phyloP scores from a whole-genome alignment of 1,140 invertebrate genomes.

The Cydia fagiglandana region DNA sequence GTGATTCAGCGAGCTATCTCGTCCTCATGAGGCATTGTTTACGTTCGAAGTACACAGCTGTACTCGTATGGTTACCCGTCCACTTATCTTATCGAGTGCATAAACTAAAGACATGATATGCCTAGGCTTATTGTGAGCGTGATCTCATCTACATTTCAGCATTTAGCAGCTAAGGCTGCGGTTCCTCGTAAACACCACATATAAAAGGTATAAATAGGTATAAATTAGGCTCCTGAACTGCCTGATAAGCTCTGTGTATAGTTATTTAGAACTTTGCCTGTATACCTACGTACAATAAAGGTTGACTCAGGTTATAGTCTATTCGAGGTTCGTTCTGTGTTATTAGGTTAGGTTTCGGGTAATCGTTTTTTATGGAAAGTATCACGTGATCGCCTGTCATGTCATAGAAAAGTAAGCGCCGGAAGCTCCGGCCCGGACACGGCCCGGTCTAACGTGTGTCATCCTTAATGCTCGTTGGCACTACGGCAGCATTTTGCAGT shows the following conservation, averaged over 20 bases:
- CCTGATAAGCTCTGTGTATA: neutral
- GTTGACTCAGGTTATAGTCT: no score
- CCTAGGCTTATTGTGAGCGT: constrained; percentile 17
- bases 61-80: neutral
- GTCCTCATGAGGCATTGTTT: constrained; percentile 19
- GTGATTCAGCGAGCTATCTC: constrained; percentile 12
- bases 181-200: neutral
- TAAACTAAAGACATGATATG: constrained; percentile 12
- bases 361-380: no score
- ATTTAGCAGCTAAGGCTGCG: neutral
- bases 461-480: no score
- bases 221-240: neutral
- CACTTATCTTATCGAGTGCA: constrained; percentile 28
- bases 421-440: no score
- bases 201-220: neutral
- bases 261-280: no score
- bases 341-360: no score
- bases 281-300: no score
- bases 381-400: no score
- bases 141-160: constrained; percentile 9
- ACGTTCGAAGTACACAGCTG: constrained; percentile 26
- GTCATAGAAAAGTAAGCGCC: no score
- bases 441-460: no score
- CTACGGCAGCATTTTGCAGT: no score
- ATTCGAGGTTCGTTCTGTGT: no score